Percentiles rank a stretch among this genome's conserved stretches.
Conservation (phyloP, 2,888 invertebrate species). For the Caenorhabditis uteleia region DNA sequence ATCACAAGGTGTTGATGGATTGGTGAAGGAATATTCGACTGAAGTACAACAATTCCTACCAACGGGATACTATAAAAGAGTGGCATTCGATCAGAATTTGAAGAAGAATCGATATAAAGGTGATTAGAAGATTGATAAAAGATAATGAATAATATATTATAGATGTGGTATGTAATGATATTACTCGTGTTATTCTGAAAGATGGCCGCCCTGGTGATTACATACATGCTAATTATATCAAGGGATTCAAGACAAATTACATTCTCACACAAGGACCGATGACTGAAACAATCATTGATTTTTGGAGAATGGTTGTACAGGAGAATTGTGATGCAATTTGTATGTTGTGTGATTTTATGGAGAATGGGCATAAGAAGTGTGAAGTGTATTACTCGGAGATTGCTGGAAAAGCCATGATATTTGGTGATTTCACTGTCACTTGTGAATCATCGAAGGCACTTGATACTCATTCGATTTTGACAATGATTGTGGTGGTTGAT, state of each 20-base stretch:
- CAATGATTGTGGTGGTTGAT: constrained; percentile 10
- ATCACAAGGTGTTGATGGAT: constrained; percentile 11
- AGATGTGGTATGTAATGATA: constrained; percentile 52
- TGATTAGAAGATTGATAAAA: background rate
- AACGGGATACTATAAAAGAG: constrained; percentile 1
- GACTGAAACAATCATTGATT: constrained; percentile 17
- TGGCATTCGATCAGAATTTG: constrained; percentile 3
- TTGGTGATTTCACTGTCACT: constrained; percentile 10
- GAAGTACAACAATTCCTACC: background rate
- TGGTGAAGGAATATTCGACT: constrained; percentile 2
- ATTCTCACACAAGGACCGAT: constrained; percentile 37
- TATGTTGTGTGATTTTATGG: constrained; percentile 29
- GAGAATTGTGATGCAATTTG: constrained; percentile 16
- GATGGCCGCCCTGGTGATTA: constrained; percentile 44
- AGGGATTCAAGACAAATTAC: constrained; percentile 10
- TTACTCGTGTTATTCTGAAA: constrained; percentile 39
- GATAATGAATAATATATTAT: constrained; percentile 1
- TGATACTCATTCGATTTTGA: constrained; percentile 15
- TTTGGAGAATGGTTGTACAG: constrained; percentile 38
- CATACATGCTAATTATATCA: constrained; percentile 54
- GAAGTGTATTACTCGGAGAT: constrained; percentile 14
- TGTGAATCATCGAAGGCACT: constrained; percentile 3
- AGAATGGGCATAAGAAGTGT: constrained; percentile 22
- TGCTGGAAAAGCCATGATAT: background rate
- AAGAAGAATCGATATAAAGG: constrained; percentile 12